phyloP scores from a whole-genome alignment of 2,888 invertebrate genomes.

The Cephus pulcher region DNA sequence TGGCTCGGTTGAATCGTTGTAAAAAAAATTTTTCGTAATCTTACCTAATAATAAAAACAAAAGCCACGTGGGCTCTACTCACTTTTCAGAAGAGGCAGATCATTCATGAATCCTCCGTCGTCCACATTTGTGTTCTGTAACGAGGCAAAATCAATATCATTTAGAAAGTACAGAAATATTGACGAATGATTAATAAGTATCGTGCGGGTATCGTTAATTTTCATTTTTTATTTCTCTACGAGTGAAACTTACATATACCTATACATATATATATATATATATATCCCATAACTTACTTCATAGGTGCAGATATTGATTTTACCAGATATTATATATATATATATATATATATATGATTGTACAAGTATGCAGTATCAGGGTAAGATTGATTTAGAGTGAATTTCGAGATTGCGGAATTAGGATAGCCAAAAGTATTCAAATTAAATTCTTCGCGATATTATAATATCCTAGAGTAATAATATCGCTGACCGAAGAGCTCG shows the following conservation, averaged over 20 bases:
- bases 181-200: background rate
- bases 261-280: background rate
- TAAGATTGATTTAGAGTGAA: background rate
- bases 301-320: too few relatives aligned
- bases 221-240: background rate
- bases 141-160: background rate
- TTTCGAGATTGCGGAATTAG: slow-evolving; percentile 17
- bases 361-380: background rate
- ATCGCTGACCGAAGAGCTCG: slow-evolving; percentile 10
- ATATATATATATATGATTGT: slow-evolving; percentile 15
- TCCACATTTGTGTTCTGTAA: slow-evolving; percentile 85
- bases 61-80: slow-evolving; percentile 66
- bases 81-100: slow-evolving; percentile 91
- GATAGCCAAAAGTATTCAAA: slow-evolving; percentile 23
- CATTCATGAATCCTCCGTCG: slow-evolving; percentile 91
- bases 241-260: too few relatives aligned
- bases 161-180: background rate
- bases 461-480: slow-evolving; percentile 23
- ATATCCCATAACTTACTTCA: too few relatives aligned
- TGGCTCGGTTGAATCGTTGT: background rate
- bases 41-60: background rate
- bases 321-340: background rate
- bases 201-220: background rate
- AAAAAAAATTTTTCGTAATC: background rate
- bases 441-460: slow-evolving; percentile 35